Evolutionary conservation across 1,140 invertebrate genomes (phyloP).

Genomic region (Cryptotermes secundus): DNA sequence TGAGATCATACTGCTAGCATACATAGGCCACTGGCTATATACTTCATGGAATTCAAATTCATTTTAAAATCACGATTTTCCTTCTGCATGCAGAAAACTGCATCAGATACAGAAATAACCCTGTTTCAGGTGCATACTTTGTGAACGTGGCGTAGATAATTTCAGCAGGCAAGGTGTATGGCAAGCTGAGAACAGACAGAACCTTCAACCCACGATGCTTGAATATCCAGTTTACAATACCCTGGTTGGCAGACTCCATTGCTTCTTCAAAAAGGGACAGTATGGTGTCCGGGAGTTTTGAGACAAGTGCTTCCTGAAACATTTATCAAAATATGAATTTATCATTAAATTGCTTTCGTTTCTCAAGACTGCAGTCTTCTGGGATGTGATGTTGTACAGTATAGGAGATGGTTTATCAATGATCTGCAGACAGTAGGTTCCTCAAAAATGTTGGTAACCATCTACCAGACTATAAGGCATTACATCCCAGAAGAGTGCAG

Average conservation of each 20-base stretch:
- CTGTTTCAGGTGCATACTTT: slow-evolving; percentile 60
- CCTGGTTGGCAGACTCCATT: slow-evolving; percentile 87
- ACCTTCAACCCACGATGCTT: slow-evolving; percentile 77
- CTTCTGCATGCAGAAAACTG: slow-evolving; percentile 22
- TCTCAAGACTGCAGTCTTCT: too few species aligned
- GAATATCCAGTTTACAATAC: slow-evolving; percentile 86
- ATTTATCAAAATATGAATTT: neutral
- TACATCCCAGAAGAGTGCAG: too few species aligned
- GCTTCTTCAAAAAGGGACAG: slow-evolving; percentile 87
- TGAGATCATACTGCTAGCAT: neutral
- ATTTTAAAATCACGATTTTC: neutral
- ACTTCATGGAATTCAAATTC: neutral
- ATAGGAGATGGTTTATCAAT: too few species aligned
- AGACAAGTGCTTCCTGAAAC: slow-evolving; percentile 76
- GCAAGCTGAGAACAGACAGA: slow-evolving; percentile 74
- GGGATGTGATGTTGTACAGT: too few species aligned
- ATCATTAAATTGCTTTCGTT: too few species aligned
- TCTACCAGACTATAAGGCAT: too few species aligned
- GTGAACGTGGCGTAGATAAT: slow-evolving; percentile 78
- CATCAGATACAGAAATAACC: neutral
- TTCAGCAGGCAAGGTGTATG: slow-evolving; percentile 82
- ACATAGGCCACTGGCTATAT: neutral
- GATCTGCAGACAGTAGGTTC: too few species aligned
- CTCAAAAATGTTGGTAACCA: too few species aligned
- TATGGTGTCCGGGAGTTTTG: slow-evolving; percentile 81